phyloP scores from a whole-genome alignment of 2,113 vertebrate genomes.

The Vidua chalybeata region DNA sequence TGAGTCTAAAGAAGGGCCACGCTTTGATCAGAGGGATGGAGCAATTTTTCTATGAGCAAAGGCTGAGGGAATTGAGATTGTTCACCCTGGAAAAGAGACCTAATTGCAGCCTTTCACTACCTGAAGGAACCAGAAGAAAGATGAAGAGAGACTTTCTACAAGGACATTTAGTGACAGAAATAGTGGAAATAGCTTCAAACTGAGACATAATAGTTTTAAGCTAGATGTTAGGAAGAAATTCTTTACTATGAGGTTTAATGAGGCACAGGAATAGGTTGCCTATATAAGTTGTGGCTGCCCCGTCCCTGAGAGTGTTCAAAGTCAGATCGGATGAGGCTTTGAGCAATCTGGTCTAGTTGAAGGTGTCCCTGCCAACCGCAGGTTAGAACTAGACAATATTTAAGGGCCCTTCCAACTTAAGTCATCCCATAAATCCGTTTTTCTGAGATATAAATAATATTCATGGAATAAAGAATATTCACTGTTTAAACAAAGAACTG shows the following conservation, averaged over 20 bases:
- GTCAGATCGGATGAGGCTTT: neutral
- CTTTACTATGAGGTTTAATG: neutral
- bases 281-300: rapidly evolving
- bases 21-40: neutral
- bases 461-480: neutral
- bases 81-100: neutral
- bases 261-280: neutral
- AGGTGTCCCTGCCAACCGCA: neutral
- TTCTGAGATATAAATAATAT: neutral
- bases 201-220: neutral
- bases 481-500: neutral
- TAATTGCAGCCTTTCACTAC: neutral
- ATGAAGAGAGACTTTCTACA: neutral
- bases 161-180: neutral
- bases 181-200: neutral
- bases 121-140: neutral
- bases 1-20: neutral
- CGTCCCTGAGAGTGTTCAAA: neutral
- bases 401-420: neutral
- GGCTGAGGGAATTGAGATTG: neutral
- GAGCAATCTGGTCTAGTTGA: neutral
- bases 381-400: neutral
- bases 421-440: neutral
- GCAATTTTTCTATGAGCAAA: neutral
- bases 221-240: neutral